A percentile compares a stretch with the other conserved stretches of the same genome.
Conservation (phyloP, 37 sponge, comb jelly and placozoan species). For the Mnemiopsis leidyi region DNA sequence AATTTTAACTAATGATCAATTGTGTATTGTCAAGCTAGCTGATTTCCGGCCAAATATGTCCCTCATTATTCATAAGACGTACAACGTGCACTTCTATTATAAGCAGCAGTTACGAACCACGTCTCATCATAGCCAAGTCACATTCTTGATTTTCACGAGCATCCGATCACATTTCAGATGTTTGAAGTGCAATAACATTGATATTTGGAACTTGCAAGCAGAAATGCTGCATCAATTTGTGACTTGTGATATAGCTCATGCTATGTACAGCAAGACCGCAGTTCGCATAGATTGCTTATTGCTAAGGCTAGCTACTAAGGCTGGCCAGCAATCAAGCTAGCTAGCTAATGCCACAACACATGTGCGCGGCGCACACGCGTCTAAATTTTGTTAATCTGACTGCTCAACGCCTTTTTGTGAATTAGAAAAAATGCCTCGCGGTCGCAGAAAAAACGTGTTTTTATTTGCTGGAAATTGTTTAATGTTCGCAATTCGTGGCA, state of each 20-base stretch:
- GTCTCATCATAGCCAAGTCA: neutral
- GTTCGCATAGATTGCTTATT: too few relatives aligned
- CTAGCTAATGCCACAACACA: neutral
- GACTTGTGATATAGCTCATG: too few relatives aligned
- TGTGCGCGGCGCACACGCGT: neutral
- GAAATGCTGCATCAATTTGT: too few relatives aligned
- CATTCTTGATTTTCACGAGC: neutral
- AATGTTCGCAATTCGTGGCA: too few relatives aligned
- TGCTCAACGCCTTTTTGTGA: neutral
- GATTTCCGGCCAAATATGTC: neutral
- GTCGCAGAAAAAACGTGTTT: neutral
- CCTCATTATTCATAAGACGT: neutral
- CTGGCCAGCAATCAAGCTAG: neutral
- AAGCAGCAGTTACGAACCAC: neutral
- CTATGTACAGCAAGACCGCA: too few relatives aligned
- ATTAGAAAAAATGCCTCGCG: neutral
- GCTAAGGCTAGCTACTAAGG: too few relatives aligned
- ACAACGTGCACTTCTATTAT: neutral
- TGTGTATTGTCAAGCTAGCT: neutral
- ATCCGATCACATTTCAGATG: neutral
- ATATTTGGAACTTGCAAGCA: too few relatives aligned
- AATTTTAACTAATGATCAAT: neutral
- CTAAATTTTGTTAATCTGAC: conserved; percentile 2
- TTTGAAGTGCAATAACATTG: neutral
- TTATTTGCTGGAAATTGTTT: too few relatives aligned